These are phyloP conservation scores for Geococcyx californianus DNA, from an alignment of 2,113 vertebrate species.

Conservation along the genomic window DNA sequence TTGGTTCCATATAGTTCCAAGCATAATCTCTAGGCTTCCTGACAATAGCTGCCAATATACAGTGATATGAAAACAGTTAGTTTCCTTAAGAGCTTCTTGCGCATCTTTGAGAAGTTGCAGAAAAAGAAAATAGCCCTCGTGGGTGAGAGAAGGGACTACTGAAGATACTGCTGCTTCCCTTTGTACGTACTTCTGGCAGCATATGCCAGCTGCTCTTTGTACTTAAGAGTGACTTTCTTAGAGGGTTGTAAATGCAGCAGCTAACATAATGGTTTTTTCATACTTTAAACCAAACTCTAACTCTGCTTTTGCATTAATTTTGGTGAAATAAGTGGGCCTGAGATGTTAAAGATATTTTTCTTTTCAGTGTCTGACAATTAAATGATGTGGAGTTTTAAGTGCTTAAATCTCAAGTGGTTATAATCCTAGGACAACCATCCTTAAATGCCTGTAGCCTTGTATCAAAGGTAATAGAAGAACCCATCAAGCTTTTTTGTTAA, in stretches of 20 bases:
- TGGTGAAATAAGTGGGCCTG: neutral
- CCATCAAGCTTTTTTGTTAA: neutral
- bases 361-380: neutral
- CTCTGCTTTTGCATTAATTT: neutral
- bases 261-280: neutral
- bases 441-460: neutral
- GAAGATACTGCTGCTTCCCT: neutral
- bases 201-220: neutral
- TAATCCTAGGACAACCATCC: neutral
- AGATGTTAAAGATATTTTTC: too few relatives aligned
- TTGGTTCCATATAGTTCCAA: neutral
- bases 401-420: neutral
- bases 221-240: neutral
- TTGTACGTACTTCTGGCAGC: neutral
- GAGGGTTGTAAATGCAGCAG: neutral
- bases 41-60: neutral
- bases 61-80: neutral
- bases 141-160: neutral
- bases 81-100: neutral
- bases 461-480: neutral
- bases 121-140: neutral
- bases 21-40: neutral
- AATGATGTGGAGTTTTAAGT: neutral
- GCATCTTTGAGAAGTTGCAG: neutral
- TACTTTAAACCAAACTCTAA: neutral